Evolutionary conservation across 2,113 vertebrate genomes (phyloP).

Genomic region (Rostratula benghalensis): DNA sequence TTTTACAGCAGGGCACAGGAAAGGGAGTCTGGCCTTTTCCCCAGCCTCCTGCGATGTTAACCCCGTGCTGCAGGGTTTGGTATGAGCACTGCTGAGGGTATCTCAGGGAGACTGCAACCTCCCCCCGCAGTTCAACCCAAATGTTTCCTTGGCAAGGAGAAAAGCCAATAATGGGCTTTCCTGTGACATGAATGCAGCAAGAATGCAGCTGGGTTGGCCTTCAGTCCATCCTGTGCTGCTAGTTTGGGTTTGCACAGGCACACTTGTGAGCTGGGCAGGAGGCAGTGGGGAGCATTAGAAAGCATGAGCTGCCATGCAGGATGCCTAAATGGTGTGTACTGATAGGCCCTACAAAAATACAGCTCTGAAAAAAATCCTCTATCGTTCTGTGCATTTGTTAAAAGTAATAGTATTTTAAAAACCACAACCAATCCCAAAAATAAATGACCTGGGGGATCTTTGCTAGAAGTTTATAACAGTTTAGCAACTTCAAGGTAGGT

Average conservation of each 20-base stretch:
- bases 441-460: neutral
- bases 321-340: neutral
- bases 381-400: neutral
- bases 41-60: neutral
- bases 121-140: neutral
- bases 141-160: neutral
- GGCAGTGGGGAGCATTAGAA: neutral
- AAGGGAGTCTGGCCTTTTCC: neutral
- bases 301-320: neutral
- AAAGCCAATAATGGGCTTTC: neutral
- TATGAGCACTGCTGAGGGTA: neutral
- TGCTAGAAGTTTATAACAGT: constrained; percentile 2
- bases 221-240: neutral
- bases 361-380: neutral
- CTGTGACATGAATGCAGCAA: neutral
- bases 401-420: neutral
- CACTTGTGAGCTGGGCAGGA: accelerated
- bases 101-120: neutral
- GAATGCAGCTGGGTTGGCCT: neutral
- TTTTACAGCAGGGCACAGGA: neutral
- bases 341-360: neutral
- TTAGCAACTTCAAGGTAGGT: constrained; percentile 24
- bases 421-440: neutral
- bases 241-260: neutral
- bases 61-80: neutral